Percentiles rank a stretch among this genome's conserved stretches.
Evolutionary conservation across 2,888 invertebrate species (phyloP).

Genomic region (Xylota sylvarum): DNA sequence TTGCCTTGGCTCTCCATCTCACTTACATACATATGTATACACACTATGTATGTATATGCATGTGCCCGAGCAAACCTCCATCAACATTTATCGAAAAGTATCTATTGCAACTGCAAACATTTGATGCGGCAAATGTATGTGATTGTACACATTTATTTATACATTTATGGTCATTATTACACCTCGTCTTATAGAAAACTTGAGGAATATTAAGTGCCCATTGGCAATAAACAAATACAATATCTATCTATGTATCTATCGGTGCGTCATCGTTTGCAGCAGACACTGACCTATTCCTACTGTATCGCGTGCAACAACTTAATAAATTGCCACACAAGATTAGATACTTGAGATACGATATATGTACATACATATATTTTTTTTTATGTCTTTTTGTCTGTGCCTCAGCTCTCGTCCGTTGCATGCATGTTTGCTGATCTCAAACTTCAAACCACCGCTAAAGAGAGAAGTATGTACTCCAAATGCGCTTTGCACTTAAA

Average conservation of each 20-base stretch:
- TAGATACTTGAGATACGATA: conserved; percentile 73
- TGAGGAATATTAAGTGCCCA: conserved; percentile 34
- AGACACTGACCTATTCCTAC: conserved; percentile 77
- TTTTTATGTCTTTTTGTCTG: conserved; percentile 43
- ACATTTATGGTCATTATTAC: conserved; percentile 73
- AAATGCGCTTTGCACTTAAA: conserved; percentile 72
- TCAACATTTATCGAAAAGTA: conserved; percentile 31
- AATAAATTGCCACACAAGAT: conserved; percentile 72
- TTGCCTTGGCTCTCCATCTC: conserved; percentile 63
- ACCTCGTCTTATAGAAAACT: conserved; percentile 47
- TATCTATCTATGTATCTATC: conserved; percentile 51
- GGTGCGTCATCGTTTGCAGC: conserved; percentile 63
- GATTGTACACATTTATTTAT: conserved; percentile 45
- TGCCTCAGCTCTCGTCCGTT: not conserved
- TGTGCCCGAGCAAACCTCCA: conserved; percentile 36
- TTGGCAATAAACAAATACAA: conserved; percentile 39
- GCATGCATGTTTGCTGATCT: conserved; percentile 58
- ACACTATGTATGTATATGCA: not conserved
- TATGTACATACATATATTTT: not conserved
- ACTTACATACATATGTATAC: conserved; percentile 16
- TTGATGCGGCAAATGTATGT: conserved; percentile 30
- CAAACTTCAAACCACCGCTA: conserved; percentile 42
- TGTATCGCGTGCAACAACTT: conserved; percentile 74
- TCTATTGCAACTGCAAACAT: conserved; percentile 41
- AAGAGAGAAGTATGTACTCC: conserved; percentile 42